Percentiles rank a stretch among this genome's conserved stretches.
These are phyloP conservation scores for Bambusicola thoracicus DNA, from an alignment of 2,113 vertebrate species.

Conservation along the genomic window DNA sequence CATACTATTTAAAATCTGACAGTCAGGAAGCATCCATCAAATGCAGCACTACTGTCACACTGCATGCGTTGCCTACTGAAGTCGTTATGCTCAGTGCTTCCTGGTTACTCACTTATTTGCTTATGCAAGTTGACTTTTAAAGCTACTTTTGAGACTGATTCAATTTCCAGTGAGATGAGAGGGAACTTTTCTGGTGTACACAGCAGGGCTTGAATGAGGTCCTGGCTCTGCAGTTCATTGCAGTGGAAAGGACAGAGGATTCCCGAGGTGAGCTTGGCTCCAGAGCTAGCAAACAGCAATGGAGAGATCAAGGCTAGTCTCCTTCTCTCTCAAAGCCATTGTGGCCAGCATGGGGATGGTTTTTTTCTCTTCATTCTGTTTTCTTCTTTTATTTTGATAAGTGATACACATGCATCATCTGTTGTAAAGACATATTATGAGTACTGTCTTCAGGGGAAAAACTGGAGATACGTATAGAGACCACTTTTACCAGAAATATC, in stretches of 20 bases:
- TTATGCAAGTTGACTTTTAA: neutral
- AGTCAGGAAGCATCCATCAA: neutral
- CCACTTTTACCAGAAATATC: neutral
- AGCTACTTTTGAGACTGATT: neutral
- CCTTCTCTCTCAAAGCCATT: neutral
- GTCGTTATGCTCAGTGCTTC: neutral
- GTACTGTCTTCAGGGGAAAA: neutral
- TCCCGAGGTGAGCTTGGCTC: rapidly evolving
- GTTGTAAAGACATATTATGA: neutral
- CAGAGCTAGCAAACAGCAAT: rapidly evolving
- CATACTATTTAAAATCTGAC: slow-evolving; percentile 13
- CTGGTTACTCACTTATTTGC: neutral
- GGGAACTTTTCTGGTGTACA: neutral
- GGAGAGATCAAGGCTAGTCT: neutral
- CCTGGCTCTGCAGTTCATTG: neutral
- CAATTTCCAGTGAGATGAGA: neutral
- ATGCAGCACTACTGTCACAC: rapidly evolving
- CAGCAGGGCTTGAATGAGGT: neutral
- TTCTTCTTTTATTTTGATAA: neutral
- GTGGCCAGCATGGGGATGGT: rapidly evolving
- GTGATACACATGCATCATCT: neutral
- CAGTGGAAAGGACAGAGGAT: rapidly evolving
- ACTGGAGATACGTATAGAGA: neutral
- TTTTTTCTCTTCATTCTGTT: neutral
- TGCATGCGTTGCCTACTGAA: rapidly evolving